phyloP scores from a whole-genome alignment of 2,113 vertebrate species.

The Centrocercus urophasianus region DNA sequence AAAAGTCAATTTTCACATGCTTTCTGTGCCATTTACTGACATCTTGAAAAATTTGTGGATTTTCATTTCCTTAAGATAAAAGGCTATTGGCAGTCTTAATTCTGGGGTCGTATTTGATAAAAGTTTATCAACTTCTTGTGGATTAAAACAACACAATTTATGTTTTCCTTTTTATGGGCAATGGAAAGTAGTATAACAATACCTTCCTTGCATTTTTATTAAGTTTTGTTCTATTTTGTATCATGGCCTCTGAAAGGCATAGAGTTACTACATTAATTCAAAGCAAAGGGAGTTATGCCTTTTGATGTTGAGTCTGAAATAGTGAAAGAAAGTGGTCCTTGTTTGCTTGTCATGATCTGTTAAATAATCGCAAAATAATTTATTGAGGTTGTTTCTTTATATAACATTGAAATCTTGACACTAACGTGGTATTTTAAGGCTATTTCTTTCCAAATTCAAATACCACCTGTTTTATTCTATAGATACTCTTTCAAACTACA shows the following conservation, averaged over 20 bases:
- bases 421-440: background rate
- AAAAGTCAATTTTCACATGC: background rate
- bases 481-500: background rate
- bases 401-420: background rate
- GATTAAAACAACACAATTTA: background rate
- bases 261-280: accelerated
- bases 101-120: background rate
- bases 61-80: background rate
- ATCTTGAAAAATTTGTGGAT: background rate
- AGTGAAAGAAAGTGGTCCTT: background rate
- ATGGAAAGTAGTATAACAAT: background rate
- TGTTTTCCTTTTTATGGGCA: background rate
- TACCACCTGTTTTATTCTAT: background rate
- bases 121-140: background rate
- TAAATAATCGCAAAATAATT: background rate
- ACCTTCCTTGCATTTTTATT: background rate
- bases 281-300: background rate
- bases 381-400: background rate
- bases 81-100: background rate
- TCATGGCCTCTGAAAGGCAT: background rate
- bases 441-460: background rate
- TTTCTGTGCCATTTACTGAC: slow-evolving; percentile 14
- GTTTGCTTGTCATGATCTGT: background rate
- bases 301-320: background rate
- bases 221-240: accelerated